Evolutionary conservation across 2,113 vertebrate species (phyloP).

Genomic region (Todiramphus chloris): DNA sequence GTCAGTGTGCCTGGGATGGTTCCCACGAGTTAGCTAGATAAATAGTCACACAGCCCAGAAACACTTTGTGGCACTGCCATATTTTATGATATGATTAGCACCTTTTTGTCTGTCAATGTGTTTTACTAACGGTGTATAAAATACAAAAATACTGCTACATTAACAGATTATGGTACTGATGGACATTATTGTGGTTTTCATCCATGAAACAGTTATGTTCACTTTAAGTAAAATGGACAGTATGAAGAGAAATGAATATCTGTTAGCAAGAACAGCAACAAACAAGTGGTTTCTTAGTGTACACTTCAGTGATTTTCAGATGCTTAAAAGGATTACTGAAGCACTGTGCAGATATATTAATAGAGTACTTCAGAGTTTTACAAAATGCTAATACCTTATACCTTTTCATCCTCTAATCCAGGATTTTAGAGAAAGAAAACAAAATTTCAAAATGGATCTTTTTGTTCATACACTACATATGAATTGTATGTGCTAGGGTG

Average conservation of each 20-base stretch:
- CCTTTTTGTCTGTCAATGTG: not conserved
- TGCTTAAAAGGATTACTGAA: not conserved
- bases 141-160: not conserved
- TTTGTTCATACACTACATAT: not conserved
- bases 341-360: not conserved
- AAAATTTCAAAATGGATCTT: not conserved
- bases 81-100: not conserved
- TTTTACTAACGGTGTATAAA: not conserved
- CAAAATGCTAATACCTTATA: fast-evolving
- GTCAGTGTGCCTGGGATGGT: not conserved
- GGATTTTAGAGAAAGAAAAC: not conserved
- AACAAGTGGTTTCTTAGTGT: not conserved
- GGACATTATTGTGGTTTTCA: not conserved
- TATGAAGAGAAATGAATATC: not conserved
- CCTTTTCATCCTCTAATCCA: not conserved
- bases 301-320: not conserved
- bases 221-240: not conserved
- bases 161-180: not conserved
- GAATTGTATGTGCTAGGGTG: not conserved
- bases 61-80: not conserved
- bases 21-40: not conserved
- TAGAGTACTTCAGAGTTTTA: not conserved
- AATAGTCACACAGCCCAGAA: fast-evolving
- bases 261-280: not conserved
- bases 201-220: not conserved